Base-by-base conservation (phyloP, 1,140 invertebrate genomes). In the Dryas iulia region DNA sequence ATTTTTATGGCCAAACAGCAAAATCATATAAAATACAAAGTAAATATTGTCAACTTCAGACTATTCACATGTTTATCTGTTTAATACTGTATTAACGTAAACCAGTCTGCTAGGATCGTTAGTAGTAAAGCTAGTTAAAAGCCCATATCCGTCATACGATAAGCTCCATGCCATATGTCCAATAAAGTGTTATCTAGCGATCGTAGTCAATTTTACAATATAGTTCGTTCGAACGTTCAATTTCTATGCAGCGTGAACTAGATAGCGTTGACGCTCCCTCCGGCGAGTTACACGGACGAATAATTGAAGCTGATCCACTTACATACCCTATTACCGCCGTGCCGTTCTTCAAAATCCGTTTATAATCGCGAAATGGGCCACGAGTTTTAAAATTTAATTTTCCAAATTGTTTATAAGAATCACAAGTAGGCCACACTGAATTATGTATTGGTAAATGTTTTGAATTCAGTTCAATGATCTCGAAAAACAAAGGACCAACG, bases 391-490 rank as follows among this genome's bases (percentile, higher is more conserved):
- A 54, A 8, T 18, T 33, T 7, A 21, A 26, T n/a, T 28, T 24
- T n/a, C 14, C 11, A 62, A 61, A 62, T 30, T 26, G 25, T 52
- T 53, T 30, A 62, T 62, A 23, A 52, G 59, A 62, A 62, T 53
- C 14, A n/a, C 58, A 63, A 75, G 56, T 60, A n/a, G 67, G 71
- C 68, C 71, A 66, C 52, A 33, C 39, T 28, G 60, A 63, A 59
- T 69, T 72, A 72, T 72, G 70, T 72, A 72, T 76, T 61, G 31
- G 28, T 39, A 71, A 71, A 69, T 71, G 64, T 76, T 73, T 73
- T 73, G 72, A 76, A 67, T 62, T 58, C 39, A 71, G 74, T 76
- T 76, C 72, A 73, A 69, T 66, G 72, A 73, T 58, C 74, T 69
- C 58, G 74, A 66, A 69, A 76, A 71, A 73, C 69, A 71, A 73